A percentile compares a stretch with the other conserved stretches of the same genome.
These are phyloP conservation scores for Seison nebaliae DNA, from an alignment of 1,140 invertebrate species.

Conservation along the genomic window DNA sequence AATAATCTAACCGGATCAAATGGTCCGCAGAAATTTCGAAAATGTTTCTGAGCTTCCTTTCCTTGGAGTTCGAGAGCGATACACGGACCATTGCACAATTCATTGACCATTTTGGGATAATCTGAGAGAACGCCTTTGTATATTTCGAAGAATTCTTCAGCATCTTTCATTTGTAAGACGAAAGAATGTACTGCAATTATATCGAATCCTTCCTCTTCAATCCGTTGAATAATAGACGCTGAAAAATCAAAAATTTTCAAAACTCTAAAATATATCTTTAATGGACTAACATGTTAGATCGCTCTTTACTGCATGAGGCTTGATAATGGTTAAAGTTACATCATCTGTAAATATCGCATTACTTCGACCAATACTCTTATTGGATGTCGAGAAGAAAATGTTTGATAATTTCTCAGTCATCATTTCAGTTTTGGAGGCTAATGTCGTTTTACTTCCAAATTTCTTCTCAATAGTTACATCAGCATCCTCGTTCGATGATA, in stretches of 20 bases:
- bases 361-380: conserved; percentile 34
- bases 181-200: conserved; percentile 32
- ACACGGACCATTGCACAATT: conserved; percentile 51
- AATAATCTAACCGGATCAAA: conserved; percentile 45
- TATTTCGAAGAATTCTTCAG: conserved; percentile 66
- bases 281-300: conserved; percentile 40
- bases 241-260: conserved; percentile 48
- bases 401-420: conserved; percentile 1
- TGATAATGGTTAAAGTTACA: conserved; percentile 53
- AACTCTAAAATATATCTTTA: conserved; percentile 41
- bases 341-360: conserved; percentile 38
- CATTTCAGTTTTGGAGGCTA: neutral
- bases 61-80: conserved; percentile 54
- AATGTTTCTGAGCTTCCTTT: conserved; percentile 38
- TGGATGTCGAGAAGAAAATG: neutral
- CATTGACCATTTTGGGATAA: conserved; percentile 50
- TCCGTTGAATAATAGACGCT: conserved; percentile 31
- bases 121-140: conserved; percentile 64
- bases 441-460: neutral
- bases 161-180: conserved; percentile 42
- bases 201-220: neutral
- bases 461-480: neutral
- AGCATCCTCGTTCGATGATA: neutral
- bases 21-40: conserved; percentile 57
- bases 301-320: conserved; percentile 58